Evolutionary conservation across 1,140 invertebrate genomes (phyloP).

Genomic region (Papilio machaon): DNA sequence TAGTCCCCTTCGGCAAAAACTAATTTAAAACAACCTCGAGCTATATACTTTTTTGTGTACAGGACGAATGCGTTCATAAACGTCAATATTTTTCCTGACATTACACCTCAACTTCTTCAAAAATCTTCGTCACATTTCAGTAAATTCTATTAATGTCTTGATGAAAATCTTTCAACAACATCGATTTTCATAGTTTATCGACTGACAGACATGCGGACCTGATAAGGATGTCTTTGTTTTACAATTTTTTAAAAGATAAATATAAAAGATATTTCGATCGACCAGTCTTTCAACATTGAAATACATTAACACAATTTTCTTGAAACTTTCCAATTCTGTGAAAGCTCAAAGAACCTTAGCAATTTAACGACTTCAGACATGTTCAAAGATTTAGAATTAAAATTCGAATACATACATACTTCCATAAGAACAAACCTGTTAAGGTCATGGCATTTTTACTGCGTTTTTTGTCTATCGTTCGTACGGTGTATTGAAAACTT

Average conservation of each 20-base stretch:
- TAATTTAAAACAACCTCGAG: not conserved
- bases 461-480: slow-evolving; percentile 2
- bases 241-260: not conserved
- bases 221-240: not conserved
- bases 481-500: not conserved
- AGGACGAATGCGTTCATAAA: not conserved
- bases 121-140: not conserved
- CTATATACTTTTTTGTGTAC: not conserved
- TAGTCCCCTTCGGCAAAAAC: slow-evolving; percentile 9
- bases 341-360: slow-evolving; percentile 21
- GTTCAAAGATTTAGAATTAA: not conserved
- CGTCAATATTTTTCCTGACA: not conserved
- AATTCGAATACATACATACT: not conserved
- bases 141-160: not conserved
- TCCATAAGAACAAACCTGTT: slow-evolving; percentile 9
- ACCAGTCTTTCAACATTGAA: not conserved
- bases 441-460: slow-evolving; percentile 28
- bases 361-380: not conserved
- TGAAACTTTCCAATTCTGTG: slow-evolving; percentile 24
- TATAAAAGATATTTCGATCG: not conserved
- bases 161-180: not conserved
- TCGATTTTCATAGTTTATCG: not conserved
- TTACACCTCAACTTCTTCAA: not conserved
- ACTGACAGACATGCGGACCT: too few species aligned
- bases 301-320: slow-evolving; percentile 11